Base-by-base conservation (phyloP, 2,888 invertebrate species). In the Drosophila formosana region DNA sequence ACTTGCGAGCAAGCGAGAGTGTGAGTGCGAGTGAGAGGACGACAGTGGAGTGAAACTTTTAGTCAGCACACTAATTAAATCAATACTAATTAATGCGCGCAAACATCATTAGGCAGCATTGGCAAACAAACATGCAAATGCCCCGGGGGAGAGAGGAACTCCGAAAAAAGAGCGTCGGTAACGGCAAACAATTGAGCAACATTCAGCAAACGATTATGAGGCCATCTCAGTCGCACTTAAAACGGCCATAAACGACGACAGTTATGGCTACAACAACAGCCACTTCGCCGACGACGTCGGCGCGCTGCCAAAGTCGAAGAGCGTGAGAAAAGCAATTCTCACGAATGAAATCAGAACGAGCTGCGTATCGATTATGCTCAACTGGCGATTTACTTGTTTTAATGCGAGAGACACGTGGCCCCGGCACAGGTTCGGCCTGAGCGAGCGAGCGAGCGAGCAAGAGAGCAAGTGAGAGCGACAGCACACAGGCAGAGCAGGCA, bases 181-280 rank as follows among this genome's bases (percentile, higher is more conserved):
- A 78, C 66, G 63, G 75, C 82, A 79, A 80, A 79, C 90, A 85
- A 87, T 90, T 90, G 90, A 88, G 85, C 81, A 78, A 85, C 85
- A 89, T 90, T 91, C 89, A 81, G 84, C 80, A 91, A 92, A 92
- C 86, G 91, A 91, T 92, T 91, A 92, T 91, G 91, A 91, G 89
- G 89, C 92, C 91, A 92, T 92, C 92, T 92, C 92, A 91, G 91
- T 92, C 92, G 89, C 91, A 91, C 92, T 91, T 90, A 91, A 91
- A 92, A 89, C 85, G 88, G 88, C 90, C 82, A 92, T 92, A 91
- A 92, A 92, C 88, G 89, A 87, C 90, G 83, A 90, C 86, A 90
- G 87, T 90, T 90, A 90, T 91, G 90, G 83, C 78, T 73, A 71
- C 79, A 76, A 64, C 72, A n/a, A n/a, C 37, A 69, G 67, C 60